Evolutionary conservation across 2,888 invertebrate genomes (phyloP).

Genomic region (Tachina fera): DNA sequence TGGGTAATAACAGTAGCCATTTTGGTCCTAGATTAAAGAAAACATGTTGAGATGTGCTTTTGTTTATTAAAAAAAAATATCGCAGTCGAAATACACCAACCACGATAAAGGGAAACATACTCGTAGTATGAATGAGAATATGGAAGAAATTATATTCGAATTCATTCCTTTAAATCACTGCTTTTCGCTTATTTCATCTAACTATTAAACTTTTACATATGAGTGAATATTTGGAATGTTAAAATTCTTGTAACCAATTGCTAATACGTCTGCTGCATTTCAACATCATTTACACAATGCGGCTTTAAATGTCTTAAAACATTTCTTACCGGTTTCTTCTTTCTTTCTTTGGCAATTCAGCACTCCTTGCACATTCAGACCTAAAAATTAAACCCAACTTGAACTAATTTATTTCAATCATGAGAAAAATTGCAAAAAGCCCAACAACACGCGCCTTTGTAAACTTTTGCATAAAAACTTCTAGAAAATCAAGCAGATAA

Average conservation of each 20-base stretch:
- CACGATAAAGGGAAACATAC: no score
- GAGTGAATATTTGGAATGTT: slow-evolving; percentile 32
- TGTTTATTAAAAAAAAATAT: no score
- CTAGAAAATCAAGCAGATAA: slow-evolving; percentile 52
- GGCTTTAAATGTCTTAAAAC: slow-evolving; percentile 5
- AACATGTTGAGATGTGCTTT: no score
- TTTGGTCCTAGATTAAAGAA: no score
- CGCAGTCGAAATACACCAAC: no score
- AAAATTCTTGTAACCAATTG: slow-evolving; percentile 41
- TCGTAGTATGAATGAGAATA: no score
- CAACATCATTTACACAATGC: not conserved
- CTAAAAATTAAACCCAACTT: slow-evolving; percentile 49
- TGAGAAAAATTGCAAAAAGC: slow-evolving; percentile 50
- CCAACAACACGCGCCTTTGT: slow-evolving; percentile 51
- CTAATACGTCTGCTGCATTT: slow-evolving; percentile 23
- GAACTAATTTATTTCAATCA: slow-evolving; percentile 67
- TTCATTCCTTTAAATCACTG: slow-evolving; percentile 18
- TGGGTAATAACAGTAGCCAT: no score
- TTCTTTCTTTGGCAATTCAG: not conserved
- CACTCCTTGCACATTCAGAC: not conserved
- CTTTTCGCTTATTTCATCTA: not conserved
- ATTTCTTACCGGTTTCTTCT: slow-evolving; percentile 41
- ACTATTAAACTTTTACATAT: slow-evolving; percentile 23
- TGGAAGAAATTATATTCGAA: not conserved
- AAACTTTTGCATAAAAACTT: slow-evolving; percentile 45